These are phyloP conservation scores for Nineta flava DNA, from an alignment of 2,888 invertebrate species.

Conservation along the genomic window DNA sequence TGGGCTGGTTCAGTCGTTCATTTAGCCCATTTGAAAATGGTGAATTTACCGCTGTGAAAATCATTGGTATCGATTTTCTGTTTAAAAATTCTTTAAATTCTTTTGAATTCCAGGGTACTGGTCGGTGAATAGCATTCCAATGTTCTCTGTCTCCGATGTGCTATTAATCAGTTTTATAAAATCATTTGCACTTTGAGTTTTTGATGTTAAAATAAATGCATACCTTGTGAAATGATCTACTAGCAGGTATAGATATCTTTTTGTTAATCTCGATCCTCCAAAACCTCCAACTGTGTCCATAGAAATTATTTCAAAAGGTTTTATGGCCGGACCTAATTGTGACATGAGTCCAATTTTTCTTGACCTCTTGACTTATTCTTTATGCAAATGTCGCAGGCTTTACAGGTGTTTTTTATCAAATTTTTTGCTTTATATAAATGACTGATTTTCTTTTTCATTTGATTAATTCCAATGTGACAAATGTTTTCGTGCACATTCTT, in stretches of 20 bases:
- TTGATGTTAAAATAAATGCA: not conserved
- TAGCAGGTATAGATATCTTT: not conserved
- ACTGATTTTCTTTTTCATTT: not conserved
- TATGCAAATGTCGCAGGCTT: too few relatives aligned
- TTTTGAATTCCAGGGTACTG: not conserved
- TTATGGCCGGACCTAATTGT: not conserved
- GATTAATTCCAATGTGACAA: not conserved
- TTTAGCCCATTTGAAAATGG: too few relatives aligned
- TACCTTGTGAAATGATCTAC: not conserved
- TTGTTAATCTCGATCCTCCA: not conserved
- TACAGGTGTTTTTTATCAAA: not conserved
- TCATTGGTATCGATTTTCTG: not conserved
- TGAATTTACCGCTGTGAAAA: conserved; percentile 1
- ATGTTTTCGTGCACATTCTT: not conserved
- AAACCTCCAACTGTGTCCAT: not conserved
- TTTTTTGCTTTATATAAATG: not conserved
- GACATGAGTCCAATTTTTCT: not conserved
- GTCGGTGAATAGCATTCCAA: not conserved
- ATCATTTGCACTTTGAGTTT: too few relatives aligned
- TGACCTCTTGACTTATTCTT: not conserved
- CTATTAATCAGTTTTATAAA: not conserved
- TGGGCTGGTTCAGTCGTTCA: too few relatives aligned
- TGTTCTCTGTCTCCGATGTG: not conserved
- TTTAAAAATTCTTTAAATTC: not conserved
- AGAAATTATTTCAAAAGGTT: not conserved